Evolutionary conservation across 2,888 invertebrate genomes (phyloP).

Genomic region (Scaptomyza flava): DNA sequence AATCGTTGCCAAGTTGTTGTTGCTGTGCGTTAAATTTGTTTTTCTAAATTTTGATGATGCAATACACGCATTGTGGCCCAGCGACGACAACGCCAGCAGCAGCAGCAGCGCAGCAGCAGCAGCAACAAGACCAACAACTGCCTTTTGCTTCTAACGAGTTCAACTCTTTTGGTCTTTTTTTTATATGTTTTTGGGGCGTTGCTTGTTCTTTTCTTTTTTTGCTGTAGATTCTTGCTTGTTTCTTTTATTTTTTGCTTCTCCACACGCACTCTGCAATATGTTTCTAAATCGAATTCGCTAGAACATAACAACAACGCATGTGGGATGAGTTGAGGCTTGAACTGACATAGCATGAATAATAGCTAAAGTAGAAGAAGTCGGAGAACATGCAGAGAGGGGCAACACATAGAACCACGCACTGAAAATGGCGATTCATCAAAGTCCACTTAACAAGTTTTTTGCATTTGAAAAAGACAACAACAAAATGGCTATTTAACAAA

Average conservation of each 20-base stretch:
- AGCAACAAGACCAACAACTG: constrained; percentile 26
- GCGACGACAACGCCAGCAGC: constrained; percentile 27
- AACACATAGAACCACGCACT: constrained; percentile 45
- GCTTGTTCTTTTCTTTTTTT: constrained; percentile 19
- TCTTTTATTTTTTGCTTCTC: constrained; percentile 22
- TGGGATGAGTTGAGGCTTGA: constrained; percentile 19
- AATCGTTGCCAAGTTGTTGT: constrained; percentile 35
- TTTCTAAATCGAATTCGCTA: constrained; percentile 53
- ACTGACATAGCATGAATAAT: constrained; percentile 68
- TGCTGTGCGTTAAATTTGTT: constrained; percentile 67
- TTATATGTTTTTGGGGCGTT: constrained; percentile 14
- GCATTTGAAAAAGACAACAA: constrained; percentile 69
- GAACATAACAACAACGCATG: constrained; percentile 27
- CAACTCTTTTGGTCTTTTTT: constrained; percentile 35
- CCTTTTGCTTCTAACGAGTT: constrained; percentile 30
- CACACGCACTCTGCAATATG: constrained; percentile 75
- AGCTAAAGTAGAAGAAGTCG: constrained; percentile 48
- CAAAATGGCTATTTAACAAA: constrained; percentile 37
- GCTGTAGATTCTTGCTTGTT: too few species aligned
- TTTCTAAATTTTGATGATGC: constrained; percentile 76
- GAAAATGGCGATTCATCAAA: constrained; percentile 79
- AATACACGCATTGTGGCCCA: constrained; percentile 71
- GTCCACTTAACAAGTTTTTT: constrained; percentile 78
- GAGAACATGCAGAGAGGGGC: not conserved
- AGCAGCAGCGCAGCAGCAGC: constrained; percentile 2